Conservation (phyloP, 2,113 vertebrate genomes). For the Leucosticte australis region DNA sequence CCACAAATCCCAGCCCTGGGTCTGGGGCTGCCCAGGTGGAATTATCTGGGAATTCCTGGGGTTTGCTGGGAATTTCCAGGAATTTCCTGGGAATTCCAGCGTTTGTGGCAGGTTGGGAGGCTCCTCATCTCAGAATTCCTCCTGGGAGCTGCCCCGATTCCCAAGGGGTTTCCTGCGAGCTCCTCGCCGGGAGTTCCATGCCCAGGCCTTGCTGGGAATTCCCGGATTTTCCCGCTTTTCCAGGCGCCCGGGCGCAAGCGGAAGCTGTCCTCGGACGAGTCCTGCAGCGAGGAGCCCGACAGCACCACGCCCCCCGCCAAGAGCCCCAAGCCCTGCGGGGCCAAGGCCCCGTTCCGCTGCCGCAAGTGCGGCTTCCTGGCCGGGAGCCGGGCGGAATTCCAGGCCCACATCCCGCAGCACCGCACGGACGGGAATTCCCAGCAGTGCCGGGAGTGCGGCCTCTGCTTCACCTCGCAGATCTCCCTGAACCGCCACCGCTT, state of each 20-base stretch:
- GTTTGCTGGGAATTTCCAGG: neutral
- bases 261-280: neutral
- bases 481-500: neutral
- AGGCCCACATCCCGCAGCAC: neutral
- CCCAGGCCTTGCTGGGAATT: too few relatives aligned
- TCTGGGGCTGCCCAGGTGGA: neutral
- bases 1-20: neutral
- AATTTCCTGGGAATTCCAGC: neutral
- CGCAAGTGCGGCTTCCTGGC: neutral
- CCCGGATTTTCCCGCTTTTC: too few relatives aligned
- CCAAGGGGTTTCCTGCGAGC: neutral
- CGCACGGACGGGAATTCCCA: neutral
- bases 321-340: neutral
- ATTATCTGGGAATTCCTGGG: neutral
- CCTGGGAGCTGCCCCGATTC: neutral
- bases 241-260: neutral
- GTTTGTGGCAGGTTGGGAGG: neutral
- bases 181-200: fast-evolving
- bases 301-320: neutral
- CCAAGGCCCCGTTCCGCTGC: neutral
- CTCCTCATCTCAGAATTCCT: neutral
- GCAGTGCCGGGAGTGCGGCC: neutral
- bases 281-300: neutral
- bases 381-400: neutral
- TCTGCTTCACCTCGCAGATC: neutral